Base-by-base conservation (phyloP, 2,113 vertebrate genomes). In the Zeus faber region DNA sequence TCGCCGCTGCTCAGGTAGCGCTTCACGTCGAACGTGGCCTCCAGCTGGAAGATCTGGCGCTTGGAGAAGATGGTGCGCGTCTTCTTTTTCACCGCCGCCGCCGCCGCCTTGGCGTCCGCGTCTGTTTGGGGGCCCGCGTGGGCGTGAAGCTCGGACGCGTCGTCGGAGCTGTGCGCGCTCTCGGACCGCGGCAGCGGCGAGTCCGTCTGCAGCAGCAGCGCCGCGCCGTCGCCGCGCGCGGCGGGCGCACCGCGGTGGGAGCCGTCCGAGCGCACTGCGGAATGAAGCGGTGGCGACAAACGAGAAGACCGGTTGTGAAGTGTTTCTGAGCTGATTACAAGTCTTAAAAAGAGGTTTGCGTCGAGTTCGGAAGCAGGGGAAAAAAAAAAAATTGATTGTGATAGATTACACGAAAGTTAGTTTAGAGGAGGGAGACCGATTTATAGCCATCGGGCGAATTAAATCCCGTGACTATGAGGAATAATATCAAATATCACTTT, bases 11-110 rank as follows among this genome's bases (percentile, higher is more conserved):
- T 93, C 62, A 93, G 89, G 40, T 93, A 94, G 1, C 91, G 62
- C 78, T 95, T 93, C 80, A 90, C 65, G 48, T 91, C 91, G 57
- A 93, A 94, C 10, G 92, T 91, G 40, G 91, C 87, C 62, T 94
- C 92, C 73, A 93, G 83, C 64, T 91, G 92, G 44, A 92, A 91
- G 6, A 94, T 91, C 79, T 93, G 93, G 61, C 90, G 85, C 73
- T 92, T 92, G 56, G 92, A 93, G 79, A 93, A 94, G 67, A 93
- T 91, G 41, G 92, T 94, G 72, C 93, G 85, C 0, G 91, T 93
- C 76, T 93, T 93, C 78, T 93, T 95, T 77, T 89, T 92, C 37
- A 69, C 72, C 24, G 52, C 22, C 14, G 47, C 21, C 44, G 25
- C 50, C 60, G 85, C 86, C 45, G 77, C 54, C 43, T 58, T 70